Evolutionary conservation across 2,888 invertebrate species (phyloP).

Genomic region (Acheta domesticus): DNA sequence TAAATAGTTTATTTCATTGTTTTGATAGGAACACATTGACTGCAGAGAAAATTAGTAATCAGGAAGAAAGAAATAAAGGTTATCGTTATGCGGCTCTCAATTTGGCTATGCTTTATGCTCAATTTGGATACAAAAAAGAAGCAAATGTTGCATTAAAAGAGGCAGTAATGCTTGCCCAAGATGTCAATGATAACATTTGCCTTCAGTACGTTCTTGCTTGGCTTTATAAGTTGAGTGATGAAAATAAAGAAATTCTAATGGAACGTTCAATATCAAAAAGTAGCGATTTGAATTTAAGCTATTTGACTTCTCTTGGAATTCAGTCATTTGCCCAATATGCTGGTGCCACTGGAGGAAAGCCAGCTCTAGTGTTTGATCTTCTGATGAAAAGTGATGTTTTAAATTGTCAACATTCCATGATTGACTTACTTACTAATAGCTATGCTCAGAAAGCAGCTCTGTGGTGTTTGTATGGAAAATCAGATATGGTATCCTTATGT

Average conservation of each 20-base stretch:
- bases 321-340: conserved; percentile 75
- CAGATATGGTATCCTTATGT: conserved; percentile 76
- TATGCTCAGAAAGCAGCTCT: conserved; percentile 78
- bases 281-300: conserved; percentile 64
- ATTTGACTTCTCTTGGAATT: conserved; percentile 68
- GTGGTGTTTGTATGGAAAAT: conserved; percentile 86
- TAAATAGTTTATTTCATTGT: conserved; percentile 76
- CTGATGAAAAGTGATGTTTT: conserved; percentile 80
- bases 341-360: conserved; percentile 64
- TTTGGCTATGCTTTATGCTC: conserved; percentile 80
- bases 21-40: conserved; percentile 63
- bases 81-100: conserved; percentile 89
- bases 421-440: conserved; percentile 75
- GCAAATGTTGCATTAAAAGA: conserved; percentile 80
- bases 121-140: conserved; percentile 75
- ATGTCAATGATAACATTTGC: conserved; percentile 80
- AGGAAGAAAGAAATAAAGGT: conserved; percentile 53
- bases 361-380: conserved; percentile 65
- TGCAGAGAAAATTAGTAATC: conserved; percentile 49
- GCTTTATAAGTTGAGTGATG: conserved; percentile 62
- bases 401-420: conserved; percentile 79
- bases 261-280: conserved; percentile 67
- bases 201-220: conserved; percentile 81
- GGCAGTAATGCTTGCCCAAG: conserved; percentile 82
- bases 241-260: conserved; percentile 56